These are phyloP conservation scores for Eleutherodactylus coqui DNA, from an alignment of 2,797 vertebrate genomes.

Conservation along the genomic window DNA sequence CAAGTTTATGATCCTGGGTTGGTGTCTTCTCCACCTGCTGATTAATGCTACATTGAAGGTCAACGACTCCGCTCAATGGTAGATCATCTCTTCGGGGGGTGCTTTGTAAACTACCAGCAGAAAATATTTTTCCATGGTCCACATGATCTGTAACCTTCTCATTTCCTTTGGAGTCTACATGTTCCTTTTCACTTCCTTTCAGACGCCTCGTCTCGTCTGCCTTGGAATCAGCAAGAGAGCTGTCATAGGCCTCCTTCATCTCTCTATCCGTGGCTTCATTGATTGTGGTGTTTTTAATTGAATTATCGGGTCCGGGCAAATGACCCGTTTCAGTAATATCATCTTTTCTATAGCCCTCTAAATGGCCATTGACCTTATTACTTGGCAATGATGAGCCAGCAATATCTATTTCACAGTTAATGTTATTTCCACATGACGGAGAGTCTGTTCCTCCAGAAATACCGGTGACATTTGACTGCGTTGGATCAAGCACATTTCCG, in stretches of 20 bases:
- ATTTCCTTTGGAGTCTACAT: neutral
- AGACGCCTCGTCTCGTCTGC: neutral
- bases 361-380: conserved; percentile 53
- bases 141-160: conserved; percentile 15
- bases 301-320: conserved; percentile 17
- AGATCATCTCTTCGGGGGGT: conserved; percentile 52
- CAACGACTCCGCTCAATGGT: conserved; percentile 39
- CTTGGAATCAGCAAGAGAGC: neutral
- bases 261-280: conserved; percentile 47
- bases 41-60: conserved; percentile 48
- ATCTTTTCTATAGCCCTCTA: conserved; percentile 47
- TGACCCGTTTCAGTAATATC: conserved; percentile 19
- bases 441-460: conserved; percentile 47
- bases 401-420: conserved; percentile 53
- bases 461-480: conserved; percentile 47
- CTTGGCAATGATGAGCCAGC: conserved; percentile 34
- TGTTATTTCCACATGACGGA: conserved; percentile 53
- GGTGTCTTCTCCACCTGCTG: neutral
- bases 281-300: conserved; percentile 21
- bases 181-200: neutral
- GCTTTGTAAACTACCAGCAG: conserved; percentile 34
- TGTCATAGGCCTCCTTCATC: conserved; percentile 37
- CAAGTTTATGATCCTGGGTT: conserved; percentile 46
- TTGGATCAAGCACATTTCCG: conserved; percentile 15
- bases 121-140: conserved; percentile 36